phyloP scores from a whole-genome alignment of 2,113 vertebrate species.

The Scomber colias region DNA sequence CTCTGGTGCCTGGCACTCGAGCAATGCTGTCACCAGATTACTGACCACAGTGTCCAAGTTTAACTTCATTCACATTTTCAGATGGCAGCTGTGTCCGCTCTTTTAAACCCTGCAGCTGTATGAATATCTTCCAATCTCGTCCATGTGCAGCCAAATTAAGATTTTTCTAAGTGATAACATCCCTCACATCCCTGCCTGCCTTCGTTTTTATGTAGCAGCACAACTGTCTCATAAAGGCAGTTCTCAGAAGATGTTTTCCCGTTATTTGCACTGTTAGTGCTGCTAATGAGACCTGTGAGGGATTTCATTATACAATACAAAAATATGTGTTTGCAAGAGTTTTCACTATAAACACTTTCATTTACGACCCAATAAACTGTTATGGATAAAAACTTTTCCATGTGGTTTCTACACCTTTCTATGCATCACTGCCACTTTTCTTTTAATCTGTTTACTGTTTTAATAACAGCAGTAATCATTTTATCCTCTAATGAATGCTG shows the following conservation, averaged over 20 bases:
- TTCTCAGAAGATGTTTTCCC: background rate
- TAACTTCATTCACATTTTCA: conserved; percentile 64
- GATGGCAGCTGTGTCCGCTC: conserved; percentile 68
- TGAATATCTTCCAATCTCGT: conserved; percentile 56
- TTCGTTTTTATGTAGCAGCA: background rate
- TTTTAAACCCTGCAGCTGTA: conserved; percentile 68
- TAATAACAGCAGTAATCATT: conserved; percentile 9
- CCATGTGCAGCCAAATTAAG: conserved; percentile 50
- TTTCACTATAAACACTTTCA: background rate
- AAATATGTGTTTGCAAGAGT: background rate
- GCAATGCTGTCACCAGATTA: conserved; percentile 49
- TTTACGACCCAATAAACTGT: background rate
- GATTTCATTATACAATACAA: conserved; percentile 3
- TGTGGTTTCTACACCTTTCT: background rate
- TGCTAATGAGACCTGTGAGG: conserved; percentile 2
- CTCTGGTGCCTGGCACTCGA: conserved; percentile 24
- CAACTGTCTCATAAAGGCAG: background rate
- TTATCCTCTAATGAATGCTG: conserved; percentile 25
- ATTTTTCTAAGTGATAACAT: conserved; percentile 47
- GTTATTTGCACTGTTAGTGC: conserved; percentile 10
- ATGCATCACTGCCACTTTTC: background rate
- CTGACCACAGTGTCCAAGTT: conserved; percentile 60
- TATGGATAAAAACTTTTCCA: background rate
- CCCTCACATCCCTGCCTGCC: conserved; percentile 28
- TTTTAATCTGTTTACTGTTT: conserved; percentile 1